phyloP scores from a whole-genome alignment of 2,797 vertebrate genomes.

The Pseudotriccus pelzelni region DNA sequence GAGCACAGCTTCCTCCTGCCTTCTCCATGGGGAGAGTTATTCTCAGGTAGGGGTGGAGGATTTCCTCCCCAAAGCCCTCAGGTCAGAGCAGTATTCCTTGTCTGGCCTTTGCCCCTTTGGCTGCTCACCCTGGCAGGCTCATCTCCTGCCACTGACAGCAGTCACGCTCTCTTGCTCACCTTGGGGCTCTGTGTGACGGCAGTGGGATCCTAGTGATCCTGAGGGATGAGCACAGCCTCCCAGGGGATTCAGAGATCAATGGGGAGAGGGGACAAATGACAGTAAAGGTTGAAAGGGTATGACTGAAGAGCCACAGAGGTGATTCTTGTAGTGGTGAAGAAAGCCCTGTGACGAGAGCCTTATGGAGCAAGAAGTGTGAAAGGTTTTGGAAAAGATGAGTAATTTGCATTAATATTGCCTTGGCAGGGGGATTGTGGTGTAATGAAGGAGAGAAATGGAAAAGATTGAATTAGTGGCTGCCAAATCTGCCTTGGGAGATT shows the following conservation, averaged over 20 bases:
- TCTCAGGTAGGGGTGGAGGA: neutral
- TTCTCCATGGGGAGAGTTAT: neutral
- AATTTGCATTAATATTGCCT: neutral
- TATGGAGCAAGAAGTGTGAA: neutral
- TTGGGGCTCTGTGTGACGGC: neutral
- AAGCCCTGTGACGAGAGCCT: neutral
- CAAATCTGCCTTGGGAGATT: neutral
- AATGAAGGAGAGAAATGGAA: neutral
- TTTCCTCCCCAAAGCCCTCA: neutral
- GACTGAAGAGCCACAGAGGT: neutral
- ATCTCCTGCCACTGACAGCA: neutral
- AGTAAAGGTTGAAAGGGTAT: neutral
- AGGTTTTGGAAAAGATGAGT: neutral
- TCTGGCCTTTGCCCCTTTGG: neutral
- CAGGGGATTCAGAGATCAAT: fast-evolving
- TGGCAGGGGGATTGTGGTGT: neutral
- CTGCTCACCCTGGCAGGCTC: neutral
- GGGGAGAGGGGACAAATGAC: neutral
- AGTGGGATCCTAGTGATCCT: neutral
- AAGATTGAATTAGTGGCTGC: neutral
- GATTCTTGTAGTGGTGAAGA: neutral
- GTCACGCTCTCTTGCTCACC: neutral
- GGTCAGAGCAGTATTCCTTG: neutral
- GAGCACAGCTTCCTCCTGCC: neutral
- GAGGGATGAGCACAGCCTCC: neutral